These are phyloP conservation scores for Tinea trinotella DNA, from an alignment of 2,888 invertebrate species.

Conservation along the genomic window DNA sequence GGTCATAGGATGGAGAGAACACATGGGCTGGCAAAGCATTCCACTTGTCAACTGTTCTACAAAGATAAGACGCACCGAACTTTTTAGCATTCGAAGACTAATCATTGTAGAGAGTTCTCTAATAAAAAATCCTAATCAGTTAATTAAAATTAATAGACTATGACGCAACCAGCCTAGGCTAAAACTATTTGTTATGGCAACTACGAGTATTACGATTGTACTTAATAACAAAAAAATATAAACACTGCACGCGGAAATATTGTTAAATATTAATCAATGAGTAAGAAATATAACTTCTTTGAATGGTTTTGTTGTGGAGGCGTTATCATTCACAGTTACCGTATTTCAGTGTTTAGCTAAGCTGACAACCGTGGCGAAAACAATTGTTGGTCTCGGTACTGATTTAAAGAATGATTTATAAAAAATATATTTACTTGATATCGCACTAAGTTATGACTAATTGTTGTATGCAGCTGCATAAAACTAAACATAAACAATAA, in stretches of 20 bases:
- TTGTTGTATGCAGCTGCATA: slow-evolving; percentile 16
- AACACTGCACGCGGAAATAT: background rate
- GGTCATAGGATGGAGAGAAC: too few relatives aligned
- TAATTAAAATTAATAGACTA: background rate
- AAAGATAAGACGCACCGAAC: too few relatives aligned
- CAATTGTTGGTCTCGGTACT: background rate
- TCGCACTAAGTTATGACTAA: slow-evolving; percentile 5
- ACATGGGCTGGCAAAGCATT: too few relatives aligned
- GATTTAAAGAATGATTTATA: background rate
- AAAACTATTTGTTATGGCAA: background rate
- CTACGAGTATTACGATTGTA: background rate
- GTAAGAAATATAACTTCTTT: background rate
- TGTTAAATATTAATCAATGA: background rate
- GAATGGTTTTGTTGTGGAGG: background rate
- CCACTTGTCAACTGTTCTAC: too few relatives aligned
- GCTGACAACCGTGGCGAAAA: slow-evolving; percentile 1
- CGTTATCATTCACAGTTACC: slow-evolving; percentile 18
- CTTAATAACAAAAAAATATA: background rate
- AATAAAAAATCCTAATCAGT: too few relatives aligned
- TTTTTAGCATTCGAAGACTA: too few relatives aligned
- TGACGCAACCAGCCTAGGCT: background rate
- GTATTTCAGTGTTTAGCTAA: slow-evolving; percentile 7
- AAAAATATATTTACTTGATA: background rate
- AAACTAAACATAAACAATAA: slow-evolving; percentile 19
- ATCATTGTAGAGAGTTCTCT: too few relatives aligned